phyloP scores from a whole-genome alignment of 2,888 invertebrate genomes.

The Xylophagus ater region DNA sequence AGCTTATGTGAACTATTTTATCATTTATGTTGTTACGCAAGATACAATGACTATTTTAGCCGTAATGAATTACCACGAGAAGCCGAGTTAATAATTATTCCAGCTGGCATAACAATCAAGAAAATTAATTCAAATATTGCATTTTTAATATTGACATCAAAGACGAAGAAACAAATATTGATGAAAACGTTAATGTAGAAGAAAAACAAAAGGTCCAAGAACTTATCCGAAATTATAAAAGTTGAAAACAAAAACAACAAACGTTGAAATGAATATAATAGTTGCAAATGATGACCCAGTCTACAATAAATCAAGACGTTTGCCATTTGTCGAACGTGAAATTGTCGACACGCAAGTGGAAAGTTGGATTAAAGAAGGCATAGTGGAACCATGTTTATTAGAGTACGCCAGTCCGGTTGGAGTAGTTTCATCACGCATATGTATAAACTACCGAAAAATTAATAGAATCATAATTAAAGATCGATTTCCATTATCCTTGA shows the following conservation, averaged over 20 bases:
- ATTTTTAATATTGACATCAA: no score
- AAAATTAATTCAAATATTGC: no score
- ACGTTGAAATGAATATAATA: background rate
- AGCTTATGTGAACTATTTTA: no score
- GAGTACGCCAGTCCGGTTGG: slow-evolving; percentile 21
- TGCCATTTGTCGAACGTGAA: background rate
- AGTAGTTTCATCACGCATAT: slow-evolving; percentile 20
- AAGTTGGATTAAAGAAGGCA: slow-evolving; percentile 1
- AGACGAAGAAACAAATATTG: no score
- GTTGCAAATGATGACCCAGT: background rate
- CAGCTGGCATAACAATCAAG: no score
- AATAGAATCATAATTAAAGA: slow-evolving; percentile 21
- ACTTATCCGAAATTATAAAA: slow-evolving; percentile 1
- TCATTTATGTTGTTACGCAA: background rate
- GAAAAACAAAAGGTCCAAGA: no score
- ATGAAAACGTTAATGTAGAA: no score
- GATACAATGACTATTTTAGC: background rate
- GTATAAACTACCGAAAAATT: slow-evolving; percentile 21
- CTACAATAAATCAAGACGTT: background rate
- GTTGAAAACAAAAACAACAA: background rate
- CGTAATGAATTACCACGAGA: background rate
- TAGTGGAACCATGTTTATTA: slow-evolving; percentile 9
- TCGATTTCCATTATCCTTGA: slow-evolving; percentile 22
- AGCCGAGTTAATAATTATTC: no score
- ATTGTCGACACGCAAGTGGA: background rate